Percentiles rank a stretch among this genome's conserved stretches.
Conservation (phyloP, 2,797 vertebrate genomes). For the Pseudomugil gertrudae region DNA sequence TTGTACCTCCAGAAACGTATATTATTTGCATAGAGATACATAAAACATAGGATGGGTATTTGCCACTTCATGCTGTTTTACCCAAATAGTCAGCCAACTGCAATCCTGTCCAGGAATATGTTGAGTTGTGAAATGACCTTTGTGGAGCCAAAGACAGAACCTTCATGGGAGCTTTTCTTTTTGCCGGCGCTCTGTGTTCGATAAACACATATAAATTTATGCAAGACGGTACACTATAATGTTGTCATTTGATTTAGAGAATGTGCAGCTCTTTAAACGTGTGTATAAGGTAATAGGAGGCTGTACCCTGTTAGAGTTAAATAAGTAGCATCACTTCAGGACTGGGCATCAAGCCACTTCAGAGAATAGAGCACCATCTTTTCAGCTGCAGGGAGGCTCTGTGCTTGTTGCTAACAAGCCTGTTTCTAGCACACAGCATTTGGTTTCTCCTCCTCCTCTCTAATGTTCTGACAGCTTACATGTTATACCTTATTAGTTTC, state of each 20-base stretch:
- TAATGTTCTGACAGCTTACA: constrained; percentile 7
- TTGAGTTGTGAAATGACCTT: constrained; percentile 68
- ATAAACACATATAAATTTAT: constrained; percentile 43
- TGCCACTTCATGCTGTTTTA: constrained; percentile 50
- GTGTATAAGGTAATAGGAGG: constrained; percentile 37
- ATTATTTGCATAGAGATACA: background rate
- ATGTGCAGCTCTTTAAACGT: constrained; percentile 26
- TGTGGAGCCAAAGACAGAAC: too few relatives aligned
- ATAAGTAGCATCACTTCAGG: constrained; percentile 51
- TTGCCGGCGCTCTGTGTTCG: constrained; percentile 33
- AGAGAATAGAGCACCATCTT: constrained; percentile 69
- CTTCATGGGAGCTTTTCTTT: constrained; percentile 26
- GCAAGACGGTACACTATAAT: background rate
- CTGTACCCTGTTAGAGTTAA: constrained; percentile 60
- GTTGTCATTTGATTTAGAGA: constrained; percentile 2
- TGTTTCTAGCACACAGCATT: constrained; percentile 67
- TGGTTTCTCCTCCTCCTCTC: constrained; percentile 31
- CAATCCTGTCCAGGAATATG: constrained; percentile 61
- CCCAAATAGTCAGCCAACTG: constrained; percentile 62
- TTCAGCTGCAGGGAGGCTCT: constrained; percentile 73
- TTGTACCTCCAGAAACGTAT: background rate
- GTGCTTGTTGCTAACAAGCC: constrained; percentile 71
- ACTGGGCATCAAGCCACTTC: constrained; percentile 67
- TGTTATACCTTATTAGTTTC: background rate
- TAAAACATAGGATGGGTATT: constrained; percentile 16